These are phyloP conservation scores for Dasyornis broadbenti DNA, from an alignment of 2,113 vertebrate species.

Conservation along the genomic window DNA sequence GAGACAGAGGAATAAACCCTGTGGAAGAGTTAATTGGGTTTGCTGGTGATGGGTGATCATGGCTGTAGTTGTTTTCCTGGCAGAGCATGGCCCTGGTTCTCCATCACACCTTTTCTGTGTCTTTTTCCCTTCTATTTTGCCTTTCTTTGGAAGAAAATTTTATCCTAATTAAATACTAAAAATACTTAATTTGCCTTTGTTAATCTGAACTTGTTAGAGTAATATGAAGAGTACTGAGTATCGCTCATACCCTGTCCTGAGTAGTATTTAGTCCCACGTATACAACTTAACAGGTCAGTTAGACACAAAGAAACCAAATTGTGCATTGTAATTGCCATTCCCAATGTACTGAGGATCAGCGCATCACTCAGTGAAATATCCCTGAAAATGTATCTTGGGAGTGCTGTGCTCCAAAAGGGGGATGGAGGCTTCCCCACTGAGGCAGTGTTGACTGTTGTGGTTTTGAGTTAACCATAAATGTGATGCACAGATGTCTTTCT, in stretches of 20 bases:
- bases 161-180: background rate
- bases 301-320: background rate
- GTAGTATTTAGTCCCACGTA: rapidly evolving
- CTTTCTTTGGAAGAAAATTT: background rate
- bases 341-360: background rate
- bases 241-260: background rate
- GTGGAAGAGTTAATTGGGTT: background rate
- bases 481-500: background rate
- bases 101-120: background rate
- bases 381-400: background rate
- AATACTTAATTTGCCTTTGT: background rate
- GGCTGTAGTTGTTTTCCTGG: background rate
- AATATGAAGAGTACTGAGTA: background rate
- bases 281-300: background rate
- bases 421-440: background rate
- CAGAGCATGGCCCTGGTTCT: background rate
- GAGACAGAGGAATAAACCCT: background rate
- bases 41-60: rapidly evolving
- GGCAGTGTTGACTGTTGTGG: background rate
- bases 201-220: background rate
- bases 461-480: slow-evolving; percentile 35
- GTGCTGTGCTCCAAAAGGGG: background rate
- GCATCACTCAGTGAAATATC: background rate
- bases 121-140: background rate
- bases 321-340: background rate